Evolutionary conservation across 2,113 vertebrate species (phyloP), one percentile per base, ranked within the genome.

Genomic region (Ardeotis arabs): DNA sequence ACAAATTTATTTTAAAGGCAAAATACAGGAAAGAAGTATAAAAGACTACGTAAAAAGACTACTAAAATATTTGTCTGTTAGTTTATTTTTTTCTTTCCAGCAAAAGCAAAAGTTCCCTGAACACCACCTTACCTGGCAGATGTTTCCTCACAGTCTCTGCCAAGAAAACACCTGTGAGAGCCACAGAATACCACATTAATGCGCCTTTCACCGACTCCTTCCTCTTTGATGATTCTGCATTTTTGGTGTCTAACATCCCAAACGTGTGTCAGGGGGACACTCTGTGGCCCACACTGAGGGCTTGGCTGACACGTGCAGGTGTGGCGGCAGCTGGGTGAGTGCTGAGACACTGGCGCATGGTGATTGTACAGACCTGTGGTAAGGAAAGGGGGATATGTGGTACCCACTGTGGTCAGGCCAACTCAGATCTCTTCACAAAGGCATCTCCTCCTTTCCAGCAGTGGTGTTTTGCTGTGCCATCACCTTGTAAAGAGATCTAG

Each of bases 221-320:
- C 49, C 18, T 67, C 18, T 56, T 29, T 55, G 53, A 63, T n/a
- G 1, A 63, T 35, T 59, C 47, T 77, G 22, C 31, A 7, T 49
- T 77, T 15, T 2, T 59, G 52, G 20, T 89, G 37, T 55, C 21
- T 41, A 37, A 17, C 4, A 28, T 35, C 31, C 39, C 64, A 56
- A 39, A 87, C 0, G 0, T 14, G 4, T 31, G 14, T 45, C 9
- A 17, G 24, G n/a, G 21, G 19, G 15, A 53, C 22, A 21, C 28
- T 29, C 29, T 27, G 20, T 17, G n/a, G 11, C 33, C 19, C 5
- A 0, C 1, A 3, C 21, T 44, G 45, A 77, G 25, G 37, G 17
- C 21, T 81, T 3, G 12, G n/a, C n/a, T 56, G 53, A 29, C 0
- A 1, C 3, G 24, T 21, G 35, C 1, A 1, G 50, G 12, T 37